phyloP scores from a whole-genome alignment of 2,113 vertebrate species.

The Paedocypris sp. region DNA sequence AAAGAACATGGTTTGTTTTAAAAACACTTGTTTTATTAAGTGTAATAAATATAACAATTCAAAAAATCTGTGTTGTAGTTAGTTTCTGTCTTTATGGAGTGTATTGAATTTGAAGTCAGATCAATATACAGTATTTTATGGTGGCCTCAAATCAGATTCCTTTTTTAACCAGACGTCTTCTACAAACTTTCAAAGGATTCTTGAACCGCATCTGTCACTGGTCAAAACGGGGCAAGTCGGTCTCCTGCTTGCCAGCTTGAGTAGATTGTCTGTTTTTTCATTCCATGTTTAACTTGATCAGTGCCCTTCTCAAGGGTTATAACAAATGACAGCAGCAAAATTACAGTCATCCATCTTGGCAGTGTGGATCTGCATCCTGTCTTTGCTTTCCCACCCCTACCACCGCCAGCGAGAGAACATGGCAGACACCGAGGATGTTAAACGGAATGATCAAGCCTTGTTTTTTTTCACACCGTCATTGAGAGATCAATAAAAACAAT shows the following conservation, averaged over 20 bases:
- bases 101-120: no score
- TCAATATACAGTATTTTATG: no score
- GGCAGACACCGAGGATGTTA: background rate
- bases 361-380: conserved; percentile 13
- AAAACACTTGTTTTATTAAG: no score
- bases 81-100: no score
- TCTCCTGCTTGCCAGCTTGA: conserved; percentile 32
- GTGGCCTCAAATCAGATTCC: no score
- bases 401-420: background rate
- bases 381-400: conserved; percentile 5
- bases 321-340: conserved; percentile 57
- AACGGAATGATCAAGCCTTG: background rate
- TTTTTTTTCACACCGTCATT: background rate
- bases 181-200: background rate
- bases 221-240: conserved; percentile 17
- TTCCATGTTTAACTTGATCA: conserved; percentile 51
- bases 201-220: conserved; percentile 2
- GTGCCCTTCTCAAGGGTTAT: conserved; percentile 48
- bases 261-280: conserved; percentile 49
- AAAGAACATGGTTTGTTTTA: no score
- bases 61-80: no score
- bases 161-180: background rate
- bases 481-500: background rate
- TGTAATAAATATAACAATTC: no score
- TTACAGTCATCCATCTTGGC: conserved; percentile 57